These are phyloP conservation scores for Aramus guarauna DNA, from an alignment of 2,113 vertebrate genomes.

Conservation along the genomic window DNA sequence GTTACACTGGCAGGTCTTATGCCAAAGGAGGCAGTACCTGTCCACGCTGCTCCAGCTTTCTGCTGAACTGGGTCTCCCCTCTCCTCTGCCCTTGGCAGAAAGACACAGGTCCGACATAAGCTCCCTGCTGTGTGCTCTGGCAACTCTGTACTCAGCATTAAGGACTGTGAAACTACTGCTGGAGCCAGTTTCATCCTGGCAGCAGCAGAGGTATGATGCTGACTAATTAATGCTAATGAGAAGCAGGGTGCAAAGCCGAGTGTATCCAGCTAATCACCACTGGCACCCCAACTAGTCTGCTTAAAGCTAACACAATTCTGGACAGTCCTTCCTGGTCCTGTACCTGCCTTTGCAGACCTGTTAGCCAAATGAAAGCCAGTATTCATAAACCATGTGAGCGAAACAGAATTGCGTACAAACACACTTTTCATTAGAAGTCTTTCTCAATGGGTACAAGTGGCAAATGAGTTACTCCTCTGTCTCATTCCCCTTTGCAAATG, in stretches of 20 bases:
- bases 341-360: neutral
- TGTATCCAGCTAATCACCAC: neutral
- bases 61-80: neutral
- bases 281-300: neutral
- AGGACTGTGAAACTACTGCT: neutral
- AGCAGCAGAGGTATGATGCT: neutral
- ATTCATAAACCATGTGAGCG: neutral
- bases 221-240: slow-evolving; percentile 48
- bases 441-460: fast-evolving
- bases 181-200: slow-evolving; percentile 9
- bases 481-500: neutral
- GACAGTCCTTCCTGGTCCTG: neutral
- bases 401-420: neutral
- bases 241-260: slow-evolving; percentile 17
- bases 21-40: neutral
- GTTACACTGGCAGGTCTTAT: neutral
- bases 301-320: neutral
- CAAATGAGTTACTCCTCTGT: neutral
- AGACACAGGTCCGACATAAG: neutral
- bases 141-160: neutral
- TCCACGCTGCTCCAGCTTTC: neutral
- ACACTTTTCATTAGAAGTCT: neutral
- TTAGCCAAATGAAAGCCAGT: neutral
- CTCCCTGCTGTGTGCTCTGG: neutral
- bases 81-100: neutral